Conservation (phyloP, 2,113 vertebrate genomes). For the Pampusana beccarii region DNA sequence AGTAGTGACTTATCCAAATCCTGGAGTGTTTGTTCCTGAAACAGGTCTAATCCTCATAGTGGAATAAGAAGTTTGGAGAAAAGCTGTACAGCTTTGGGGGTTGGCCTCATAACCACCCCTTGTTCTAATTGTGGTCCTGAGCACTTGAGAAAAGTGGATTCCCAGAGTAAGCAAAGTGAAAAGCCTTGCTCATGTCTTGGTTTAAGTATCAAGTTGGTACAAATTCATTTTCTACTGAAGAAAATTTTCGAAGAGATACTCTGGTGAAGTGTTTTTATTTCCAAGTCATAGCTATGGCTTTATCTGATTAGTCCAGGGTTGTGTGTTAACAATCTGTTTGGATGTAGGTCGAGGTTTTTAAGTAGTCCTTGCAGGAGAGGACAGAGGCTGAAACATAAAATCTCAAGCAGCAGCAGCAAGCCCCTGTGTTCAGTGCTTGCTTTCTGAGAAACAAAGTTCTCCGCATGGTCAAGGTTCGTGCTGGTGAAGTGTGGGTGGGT, state of each 20-base stretch:
- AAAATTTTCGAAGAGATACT: neutral
- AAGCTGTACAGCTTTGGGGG: slow-evolving; percentile 78
- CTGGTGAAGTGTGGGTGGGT: fast-evolving
- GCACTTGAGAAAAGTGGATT: slow-evolving; percentile 48
- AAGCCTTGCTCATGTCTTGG: slow-evolving; percentile 72
- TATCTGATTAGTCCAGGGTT: neutral
- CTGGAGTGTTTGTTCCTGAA: slow-evolving; percentile 28
- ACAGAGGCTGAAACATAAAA: neutral
- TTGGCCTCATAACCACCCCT: slow-evolving; percentile 61
- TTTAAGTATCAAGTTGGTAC: neutral
- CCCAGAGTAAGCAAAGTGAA: slow-evolving; percentile 80
- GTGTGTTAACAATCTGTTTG: neutral
- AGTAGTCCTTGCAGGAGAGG: neutral
- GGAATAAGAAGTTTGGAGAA: slow-evolving; percentile 70
- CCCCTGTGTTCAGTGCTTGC: neutral
- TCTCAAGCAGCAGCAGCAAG: fast-evolving
- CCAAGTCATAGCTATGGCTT: fast-evolving
- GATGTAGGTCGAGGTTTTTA: neutral
- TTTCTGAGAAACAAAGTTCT: neutral
- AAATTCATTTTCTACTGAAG: neutral
- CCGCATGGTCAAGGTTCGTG: fast-evolving
- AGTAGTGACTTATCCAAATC: slow-evolving; percentile 74
- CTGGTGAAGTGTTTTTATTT: neutral
- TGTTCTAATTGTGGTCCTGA: slow-evolving; percentile 77
- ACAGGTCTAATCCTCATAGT: slow-evolving; percentile 62